These are phyloP conservation scores for Cephalopholis sonnerati DNA, from an alignment of 2,113 vertebrate genomes.

Conservation along the genomic window DNA sequence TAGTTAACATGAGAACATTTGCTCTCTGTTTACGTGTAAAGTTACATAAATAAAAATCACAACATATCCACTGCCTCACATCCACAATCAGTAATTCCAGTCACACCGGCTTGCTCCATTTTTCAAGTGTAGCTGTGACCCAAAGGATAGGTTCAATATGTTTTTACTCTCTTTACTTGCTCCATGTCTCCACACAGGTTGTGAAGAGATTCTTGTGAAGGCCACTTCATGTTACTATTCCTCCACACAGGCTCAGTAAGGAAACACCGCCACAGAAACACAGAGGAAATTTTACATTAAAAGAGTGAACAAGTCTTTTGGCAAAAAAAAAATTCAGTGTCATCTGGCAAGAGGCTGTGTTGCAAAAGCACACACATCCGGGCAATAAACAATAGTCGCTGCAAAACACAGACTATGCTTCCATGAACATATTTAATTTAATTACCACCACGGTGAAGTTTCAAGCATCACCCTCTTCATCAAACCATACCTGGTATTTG, in stretches of 20 bases:
- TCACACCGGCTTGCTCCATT: neutral
- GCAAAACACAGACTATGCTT: no score
- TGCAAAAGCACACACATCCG: no score
- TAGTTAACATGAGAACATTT: neutral
- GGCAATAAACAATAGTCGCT: no score
- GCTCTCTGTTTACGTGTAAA: neutral
- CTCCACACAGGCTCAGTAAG: neutral
- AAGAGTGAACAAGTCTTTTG: neutral
- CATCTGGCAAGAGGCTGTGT: neutral
- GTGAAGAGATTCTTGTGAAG: neutral
- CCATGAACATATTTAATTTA: no score
- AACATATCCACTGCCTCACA: neutral
- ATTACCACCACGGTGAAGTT: no score
- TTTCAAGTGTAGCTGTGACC: neutral
- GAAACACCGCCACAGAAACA: neutral
- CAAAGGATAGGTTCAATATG: neutral
- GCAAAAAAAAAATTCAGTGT: conserved; percentile 2
- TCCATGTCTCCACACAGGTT: no score
- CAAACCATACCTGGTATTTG: no score
- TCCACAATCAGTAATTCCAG: neutral
- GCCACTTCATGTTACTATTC: neutral
- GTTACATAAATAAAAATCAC: neutral
- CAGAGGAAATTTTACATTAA: neutral
- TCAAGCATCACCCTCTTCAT: no score
- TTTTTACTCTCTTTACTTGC: no score